These are phyloP conservation scores for Athetis lepigone DNA, from an alignment of 2,888 invertebrate genomes.

Conservation along the genomic window DNA sequence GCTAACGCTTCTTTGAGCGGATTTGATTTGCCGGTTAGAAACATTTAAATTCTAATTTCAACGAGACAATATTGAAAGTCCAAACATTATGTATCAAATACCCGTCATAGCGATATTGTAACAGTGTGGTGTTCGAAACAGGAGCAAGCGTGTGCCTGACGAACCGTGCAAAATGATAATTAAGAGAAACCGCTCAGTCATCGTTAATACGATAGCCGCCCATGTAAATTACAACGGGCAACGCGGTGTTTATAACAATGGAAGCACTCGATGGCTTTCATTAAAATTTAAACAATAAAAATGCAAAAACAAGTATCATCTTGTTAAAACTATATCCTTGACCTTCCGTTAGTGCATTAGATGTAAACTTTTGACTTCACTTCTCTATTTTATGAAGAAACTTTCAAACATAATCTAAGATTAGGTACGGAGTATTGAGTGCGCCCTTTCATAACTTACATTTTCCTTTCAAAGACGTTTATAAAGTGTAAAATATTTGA, in stretches of 20 bases:
- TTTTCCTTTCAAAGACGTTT: conserved; percentile 43
- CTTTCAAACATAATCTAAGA: conserved; percentile 46
- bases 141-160: conserved; percentile 83
- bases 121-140: conserved; percentile 64
- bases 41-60: background rate
- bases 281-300: conserved; percentile 82
- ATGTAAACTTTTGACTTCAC: conserved; percentile 20
- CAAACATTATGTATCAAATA: conserved; percentile 34
- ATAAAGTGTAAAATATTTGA: conserved; percentile 67
- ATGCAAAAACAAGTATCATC: conserved; percentile 64
- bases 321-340: conserved; percentile 48
- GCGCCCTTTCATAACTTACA: conserved; percentile 25
- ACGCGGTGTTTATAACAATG: conserved; percentile 83
- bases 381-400: conserved; percentile 57
- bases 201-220: conserved; percentile 88
- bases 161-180: conserved; percentile 90
- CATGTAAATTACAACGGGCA: conserved; percentile 83
- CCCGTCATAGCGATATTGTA: conserved; percentile 36
- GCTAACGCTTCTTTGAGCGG: too few species aligned
- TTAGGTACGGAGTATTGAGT: conserved; percentile 28
- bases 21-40: background rate
- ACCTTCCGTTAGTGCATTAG: conserved; percentile 30
- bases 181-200: conserved; percentile 90
- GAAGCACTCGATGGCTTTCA: conserved; percentile 81
- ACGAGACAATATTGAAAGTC: conserved; percentile 4